Evolutionary conservation across 2,113 vertebrate genomes (phyloP), one percentile per base, ranked within the genome.

Genomic region (Mugil cephalus): DNA sequence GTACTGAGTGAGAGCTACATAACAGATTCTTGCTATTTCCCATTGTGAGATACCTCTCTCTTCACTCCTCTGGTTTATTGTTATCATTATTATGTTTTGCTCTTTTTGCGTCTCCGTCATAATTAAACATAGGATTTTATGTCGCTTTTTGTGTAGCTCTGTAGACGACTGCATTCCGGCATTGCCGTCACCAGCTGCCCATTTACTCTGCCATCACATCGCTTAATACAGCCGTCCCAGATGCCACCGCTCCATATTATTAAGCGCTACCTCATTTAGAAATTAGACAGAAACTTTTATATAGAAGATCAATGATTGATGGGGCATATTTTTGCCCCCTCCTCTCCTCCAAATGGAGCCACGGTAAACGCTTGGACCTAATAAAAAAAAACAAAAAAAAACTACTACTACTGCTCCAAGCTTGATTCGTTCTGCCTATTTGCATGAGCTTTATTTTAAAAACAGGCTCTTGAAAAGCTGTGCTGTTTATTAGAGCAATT

Each of bases 121-220:
- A 2, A 56, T 51, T 76, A 46, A 8, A 14, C 21, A 42, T 12
- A 35, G 18, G 39, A 12, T 43, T 58, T 53, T 35, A 8, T 43
- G 3, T 58, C 4, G 9, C 43, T 7, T 15, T 39, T 59, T 52
- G 45, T 56, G 36, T 19, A 40, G 40, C 70, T 71, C 24, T 68
- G 15, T 45, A 59, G n/a, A 40, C 17, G 45, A 30, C 24, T 30
- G 24, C 24, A 30, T 30, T 69, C 34, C 18, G 12, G 50, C 48
- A 62, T 74, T 48, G 75, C 73, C 69, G 40, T 79, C 83, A 88
- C 70, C 81, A 82, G 75, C 60, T 73, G 42, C 68, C 68, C 67
- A 80, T 69, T 71, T 80, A 52, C 56, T 50, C 69, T 79, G 74
- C 76, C 79, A 75, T 85, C 72, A 77, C 74, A 61, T 68, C 18